phyloP scores from a whole-genome alignment of 2,113 vertebrate species.

The Eolophus roseicapilla region DNA sequence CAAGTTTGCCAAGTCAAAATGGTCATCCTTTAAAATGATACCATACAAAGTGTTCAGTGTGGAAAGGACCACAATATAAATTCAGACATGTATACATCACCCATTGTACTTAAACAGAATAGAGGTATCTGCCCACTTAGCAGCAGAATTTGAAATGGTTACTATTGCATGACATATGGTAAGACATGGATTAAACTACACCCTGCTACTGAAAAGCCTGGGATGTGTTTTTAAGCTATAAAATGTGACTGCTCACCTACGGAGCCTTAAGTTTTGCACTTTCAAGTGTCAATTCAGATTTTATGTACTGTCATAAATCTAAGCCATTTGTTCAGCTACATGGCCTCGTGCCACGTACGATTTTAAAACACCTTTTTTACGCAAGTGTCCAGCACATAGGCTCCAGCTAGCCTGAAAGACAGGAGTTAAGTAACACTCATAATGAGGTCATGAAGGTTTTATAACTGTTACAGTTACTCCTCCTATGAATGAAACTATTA shows the following conservation, averaged over 20 bases:
- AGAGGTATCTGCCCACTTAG: neutral
- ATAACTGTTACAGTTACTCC: constrained; percentile 26
- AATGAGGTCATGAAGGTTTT: constrained; percentile 17
- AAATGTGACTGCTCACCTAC: neutral
- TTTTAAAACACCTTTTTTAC: neutral
- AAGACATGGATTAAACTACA: neutral
- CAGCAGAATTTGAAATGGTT: neutral
- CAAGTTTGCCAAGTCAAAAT: neutral
- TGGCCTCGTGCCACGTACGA: neutral
- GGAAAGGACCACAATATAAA: neutral
- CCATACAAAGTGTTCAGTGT: neutral
- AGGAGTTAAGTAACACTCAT: neutral
- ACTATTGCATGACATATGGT: fast-evolving
- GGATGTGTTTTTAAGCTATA: neutral
- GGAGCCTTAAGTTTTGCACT: constrained; percentile 15
- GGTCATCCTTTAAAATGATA: neutral
- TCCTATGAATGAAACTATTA: constrained; percentile 41
- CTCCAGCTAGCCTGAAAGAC: neutral
- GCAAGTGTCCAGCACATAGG: neutral
- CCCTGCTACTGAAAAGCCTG: neutral
- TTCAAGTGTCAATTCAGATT: constrained; percentile 7
- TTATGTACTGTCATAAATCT: constrained; percentile 23
- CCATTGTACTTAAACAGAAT: neutral
- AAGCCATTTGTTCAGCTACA: neutral
- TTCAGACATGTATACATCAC: neutral